phyloP scores from a whole-genome alignment of 2,113 vertebrate genomes.

The Greenwoodochromis staneri region DNA sequence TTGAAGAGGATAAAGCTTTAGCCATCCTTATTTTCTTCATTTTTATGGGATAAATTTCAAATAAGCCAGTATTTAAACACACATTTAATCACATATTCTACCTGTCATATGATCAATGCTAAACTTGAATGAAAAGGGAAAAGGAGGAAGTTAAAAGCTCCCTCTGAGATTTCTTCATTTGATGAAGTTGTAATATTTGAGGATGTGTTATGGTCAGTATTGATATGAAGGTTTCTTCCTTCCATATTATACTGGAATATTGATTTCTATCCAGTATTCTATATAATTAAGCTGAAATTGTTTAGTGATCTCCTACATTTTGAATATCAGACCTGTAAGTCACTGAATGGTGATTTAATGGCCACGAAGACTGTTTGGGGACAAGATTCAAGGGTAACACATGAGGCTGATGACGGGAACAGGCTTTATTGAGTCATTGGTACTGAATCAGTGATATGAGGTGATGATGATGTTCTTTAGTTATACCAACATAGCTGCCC shows the following conservation, averaged over 20 bases:
- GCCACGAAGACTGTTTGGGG: fast-evolving
- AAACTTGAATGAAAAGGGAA: not conserved
- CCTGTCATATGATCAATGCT: fast-evolving
- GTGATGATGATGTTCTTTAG: not conserved
- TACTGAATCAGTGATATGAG: not conserved
- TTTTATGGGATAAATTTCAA: not conserved
- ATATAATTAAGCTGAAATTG: not conserved
- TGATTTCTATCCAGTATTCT: fast-evolving
- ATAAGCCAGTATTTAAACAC: not conserved
- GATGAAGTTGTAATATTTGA: not conserved
- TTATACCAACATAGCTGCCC: not conserved
- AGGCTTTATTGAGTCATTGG: not conserved
- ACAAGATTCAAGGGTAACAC: not conserved
- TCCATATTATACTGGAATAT: not conserved
- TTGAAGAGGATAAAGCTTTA: too few species aligned
- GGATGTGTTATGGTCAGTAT: fast-evolving
- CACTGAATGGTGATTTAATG: not conserved
- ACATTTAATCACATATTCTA: not conserved
- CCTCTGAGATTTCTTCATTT: not conserved
- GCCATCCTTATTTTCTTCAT: not conserved
- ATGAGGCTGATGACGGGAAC: fast-evolving
- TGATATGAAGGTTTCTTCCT: not conserved
- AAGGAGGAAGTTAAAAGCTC: not conserved
- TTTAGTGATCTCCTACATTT: not conserved
- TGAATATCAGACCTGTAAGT: not conserved